Evolutionary conservation across 2,888 invertebrate genomes (phyloP).

Genomic region (Caenorhabditis sp.): DNA sequence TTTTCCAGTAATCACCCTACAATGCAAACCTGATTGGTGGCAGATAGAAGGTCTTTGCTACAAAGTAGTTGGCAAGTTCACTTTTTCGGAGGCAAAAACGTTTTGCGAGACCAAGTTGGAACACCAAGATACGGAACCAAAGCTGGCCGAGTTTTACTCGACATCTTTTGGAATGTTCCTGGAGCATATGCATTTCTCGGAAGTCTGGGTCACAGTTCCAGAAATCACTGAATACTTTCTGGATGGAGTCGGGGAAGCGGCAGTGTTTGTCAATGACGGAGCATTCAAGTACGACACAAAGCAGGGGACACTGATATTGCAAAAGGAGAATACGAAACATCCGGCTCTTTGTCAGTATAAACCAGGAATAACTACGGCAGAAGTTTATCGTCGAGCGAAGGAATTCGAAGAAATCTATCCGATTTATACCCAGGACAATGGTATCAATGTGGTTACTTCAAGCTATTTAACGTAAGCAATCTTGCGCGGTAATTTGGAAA

Average conservation of each 20-base stretch:
- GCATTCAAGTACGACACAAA: constrained; percentile 21
- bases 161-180: no score
- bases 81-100: no score
- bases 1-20: no score
- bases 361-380: constrained; percentile 21
- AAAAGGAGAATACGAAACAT: no score
- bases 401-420: constrained; percentile 26
- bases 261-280: background rate
- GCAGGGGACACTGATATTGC: constrained; percentile 6
- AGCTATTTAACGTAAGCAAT: background rate
- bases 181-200: background rate
- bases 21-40: no score
- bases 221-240: background rate
- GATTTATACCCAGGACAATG: no score
- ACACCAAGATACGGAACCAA: no score
- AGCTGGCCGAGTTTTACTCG: no score
- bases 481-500: no score
- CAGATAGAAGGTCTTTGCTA: no score
- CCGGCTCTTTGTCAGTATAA: constrained; percentile 23
- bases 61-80: no score
- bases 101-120: no score
- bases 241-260: background rate
- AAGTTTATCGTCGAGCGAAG: constrained; percentile 12
- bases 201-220: constrained; percentile 9
- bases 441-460: background rate